These are phyloP conservation scores for Ornithoptera alexandrae DNA, from an alignment of 2,888 invertebrate genomes.

Conservation along the genomic window DNA sequence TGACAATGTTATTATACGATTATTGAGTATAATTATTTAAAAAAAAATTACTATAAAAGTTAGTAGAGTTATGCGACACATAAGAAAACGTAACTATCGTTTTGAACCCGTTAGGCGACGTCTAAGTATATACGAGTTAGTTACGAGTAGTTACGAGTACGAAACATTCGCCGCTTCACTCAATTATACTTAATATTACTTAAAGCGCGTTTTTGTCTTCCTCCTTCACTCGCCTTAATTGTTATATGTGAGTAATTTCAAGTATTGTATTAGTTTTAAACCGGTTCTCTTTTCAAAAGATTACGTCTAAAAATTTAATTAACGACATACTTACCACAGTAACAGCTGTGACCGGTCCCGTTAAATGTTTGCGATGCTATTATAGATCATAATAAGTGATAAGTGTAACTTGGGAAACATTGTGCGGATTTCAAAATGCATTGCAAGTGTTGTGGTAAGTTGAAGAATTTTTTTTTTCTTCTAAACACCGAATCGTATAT, in stretches of 20 bases:
- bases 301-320: slow-evolving; percentile 14
- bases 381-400: slow-evolving; percentile 14
- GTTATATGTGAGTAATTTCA: slow-evolving; percentile 17
- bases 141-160: not conserved
- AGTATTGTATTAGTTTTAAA: slow-evolving; percentile 7
- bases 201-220: slow-evolving; percentile 6
- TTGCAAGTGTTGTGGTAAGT: slow-evolving; percentile 30
- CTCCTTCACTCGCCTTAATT: slow-evolving; percentile 12
- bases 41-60: not conserved
- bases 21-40: not conserved
- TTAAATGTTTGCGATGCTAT: slow-evolving; percentile 9
- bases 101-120: slow-evolving; percentile 15
- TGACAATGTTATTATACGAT: not conserved
- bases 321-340: slow-evolving; percentile 11
- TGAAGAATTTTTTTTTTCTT: not conserved
- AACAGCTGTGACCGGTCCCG: slow-evolving; percentile 17
- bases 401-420: slow-evolving; percentile 10
- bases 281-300: slow-evolving; percentile 10
- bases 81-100: slow-evolving; percentile 2
- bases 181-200: slow-evolving; percentile 17
- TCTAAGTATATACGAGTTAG: not conserved
- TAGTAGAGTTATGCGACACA: not conserved
- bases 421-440: slow-evolving; percentile 17
- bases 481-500: too few species aligned
- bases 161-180: slow-evolving; percentile 12